These are phyloP conservation scores for Aporophyla nigra DNA, from an alignment of 2,888 invertebrate species.

Conservation along the genomic window DNA sequence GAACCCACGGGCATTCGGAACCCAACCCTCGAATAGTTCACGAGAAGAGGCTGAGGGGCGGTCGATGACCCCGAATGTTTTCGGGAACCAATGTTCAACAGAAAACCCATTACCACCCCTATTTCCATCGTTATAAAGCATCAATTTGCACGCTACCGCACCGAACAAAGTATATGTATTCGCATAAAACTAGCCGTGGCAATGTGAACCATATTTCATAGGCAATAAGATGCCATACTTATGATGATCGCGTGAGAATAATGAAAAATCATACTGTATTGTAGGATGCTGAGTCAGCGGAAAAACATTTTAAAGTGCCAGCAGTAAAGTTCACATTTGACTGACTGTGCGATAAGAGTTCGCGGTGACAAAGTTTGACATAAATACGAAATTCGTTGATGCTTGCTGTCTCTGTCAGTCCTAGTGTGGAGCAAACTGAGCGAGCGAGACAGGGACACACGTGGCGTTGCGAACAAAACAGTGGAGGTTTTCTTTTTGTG, in stretches of 20 bases:
- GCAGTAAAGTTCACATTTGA: slow-evolving; percentile 45
- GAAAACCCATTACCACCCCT: slow-evolving; percentile 29
- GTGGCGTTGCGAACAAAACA: slow-evolving; percentile 45
- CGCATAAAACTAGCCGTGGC: slow-evolving; percentile 41
- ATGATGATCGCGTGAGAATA: slow-evolving; percentile 51
- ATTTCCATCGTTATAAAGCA: not conserved
- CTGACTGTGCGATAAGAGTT: slow-evolving; percentile 5
- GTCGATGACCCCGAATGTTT: slow-evolving; percentile 61
- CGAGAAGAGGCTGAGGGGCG: slow-evolving; percentile 50
- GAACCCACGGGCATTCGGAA: slow-evolving; percentile 6
- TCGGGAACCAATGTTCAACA: slow-evolving; percentile 53
- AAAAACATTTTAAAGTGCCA: not conserved
- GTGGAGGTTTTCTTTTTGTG: slow-evolving; percentile 49
- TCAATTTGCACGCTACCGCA: slow-evolving; percentile 13
- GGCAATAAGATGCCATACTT: slow-evolving; percentile 34
- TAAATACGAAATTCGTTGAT: slow-evolving; percentile 52
- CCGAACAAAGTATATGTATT: slow-evolving; percentile 34
- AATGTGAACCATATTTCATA: slow-evolving; percentile 53
- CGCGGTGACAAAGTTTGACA: slow-evolving; percentile 61
- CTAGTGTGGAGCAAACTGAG: not conserved
- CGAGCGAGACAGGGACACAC: slow-evolving; percentile 32
- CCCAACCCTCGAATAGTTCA: slow-evolving; percentile 38
- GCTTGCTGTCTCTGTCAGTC: slow-evolving; percentile 32
- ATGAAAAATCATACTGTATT: slow-evolving; percentile 57
- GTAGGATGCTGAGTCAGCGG: not conserved